Base-by-base conservation (phyloP, 2,888 invertebrate genomes). In the Priocnemis perturbator region DNA sequence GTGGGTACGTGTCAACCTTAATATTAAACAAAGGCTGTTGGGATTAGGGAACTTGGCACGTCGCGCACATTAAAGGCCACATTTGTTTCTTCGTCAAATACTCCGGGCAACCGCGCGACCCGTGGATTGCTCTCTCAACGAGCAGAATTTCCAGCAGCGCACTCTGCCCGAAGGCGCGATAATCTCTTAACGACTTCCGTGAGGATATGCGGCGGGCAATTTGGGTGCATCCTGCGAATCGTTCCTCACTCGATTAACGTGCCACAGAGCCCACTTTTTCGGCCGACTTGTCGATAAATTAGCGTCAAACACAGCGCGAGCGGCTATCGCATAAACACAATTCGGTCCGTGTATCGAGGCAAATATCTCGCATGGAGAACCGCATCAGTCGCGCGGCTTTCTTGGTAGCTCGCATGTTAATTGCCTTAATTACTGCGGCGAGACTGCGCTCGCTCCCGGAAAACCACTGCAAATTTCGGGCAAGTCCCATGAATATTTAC, bases 401-500 rank as follows among this genome's bases (percentile, higher is more conserved):
- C 69, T 73, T 64, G 57, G 50, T 37, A 64, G 60, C 66, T 75
- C 66, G 71, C 71, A 73, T 70, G 71, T 77, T 78, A 83, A 81
- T 81, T 77, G 74, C 77, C 74, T 81, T 81, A 79, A 81, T 81
- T 83, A 81, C 37, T 50, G 55, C n/a, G 30, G n/a, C 30, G 47
- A 62, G 47, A 63, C 60, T 72, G 44, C 60, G 60, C 55, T 52
- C 52, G 37, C 68, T 48, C 37, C 7, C 37, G 66, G 59, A 68
- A 76, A 70, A 71, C 67, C 68, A 57, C 60, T 26, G 58, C 62
- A 64, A 68, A 73, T 68, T 65, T 59, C 61, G 30, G 48, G 60
- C 61, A 71, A 71, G 64, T 65, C 78, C 71, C 73, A 84, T 83
- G 83, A 83, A 84, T 84, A 84, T 84, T 84, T 84, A 83, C 78